Base-by-base conservation (phyloP, 1,140 invertebrate species). In the Aleiodes sp. region DNA sequence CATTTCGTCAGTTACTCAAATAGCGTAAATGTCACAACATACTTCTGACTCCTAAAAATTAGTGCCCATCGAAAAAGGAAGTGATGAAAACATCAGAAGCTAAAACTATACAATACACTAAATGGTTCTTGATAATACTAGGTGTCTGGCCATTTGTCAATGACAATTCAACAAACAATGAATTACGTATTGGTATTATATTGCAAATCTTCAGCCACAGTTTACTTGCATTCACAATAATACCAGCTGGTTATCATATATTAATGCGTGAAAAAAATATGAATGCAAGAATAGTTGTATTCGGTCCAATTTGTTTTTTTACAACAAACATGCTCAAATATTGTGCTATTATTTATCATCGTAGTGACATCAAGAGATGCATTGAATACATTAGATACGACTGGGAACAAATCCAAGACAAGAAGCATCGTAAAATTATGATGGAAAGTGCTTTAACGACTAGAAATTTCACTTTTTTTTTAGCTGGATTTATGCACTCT, bases 271-370 rank as follows among this genome's bases (percentile, higher is more conserved):
- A 64, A 39, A 12, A 37, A 9, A 35, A 68, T 41, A 2, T 43
- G 1, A 57, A 70, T 6, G 60, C 67, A n/a, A 72, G 70, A 7
- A 9, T 77, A 7, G 41, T 64, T 16, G 46, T 74, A 0, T 43
- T 73, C 8, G 76, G 76, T 0, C 74, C 75, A 2, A 29, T 75
- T 6, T 39, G 64, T 4, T 77, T 74, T 12, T 74, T 65, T n/a
- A 1, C 74, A 1, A 64, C 64, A 0, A 61, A 69, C 14, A 33
- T 65, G 0, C 21, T 78, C 0, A 78, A 78, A 24, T 78, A 78
- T 6, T 69, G 46, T 2, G n/a, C 26, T 26, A 2, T 26, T 61
- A n/a, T 31, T 31, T 46, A 24, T 16, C 56, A 59, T 24, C 33
- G 62, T 28, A 19, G 46, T 12, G 16, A 63, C 14, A 57, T 70